Percentiles rank a stretch among this genome's conserved stretches.
Evolutionary conservation across 2,888 invertebrate species (phyloP).

Genomic region (Palloptera scutellata): DNA sequence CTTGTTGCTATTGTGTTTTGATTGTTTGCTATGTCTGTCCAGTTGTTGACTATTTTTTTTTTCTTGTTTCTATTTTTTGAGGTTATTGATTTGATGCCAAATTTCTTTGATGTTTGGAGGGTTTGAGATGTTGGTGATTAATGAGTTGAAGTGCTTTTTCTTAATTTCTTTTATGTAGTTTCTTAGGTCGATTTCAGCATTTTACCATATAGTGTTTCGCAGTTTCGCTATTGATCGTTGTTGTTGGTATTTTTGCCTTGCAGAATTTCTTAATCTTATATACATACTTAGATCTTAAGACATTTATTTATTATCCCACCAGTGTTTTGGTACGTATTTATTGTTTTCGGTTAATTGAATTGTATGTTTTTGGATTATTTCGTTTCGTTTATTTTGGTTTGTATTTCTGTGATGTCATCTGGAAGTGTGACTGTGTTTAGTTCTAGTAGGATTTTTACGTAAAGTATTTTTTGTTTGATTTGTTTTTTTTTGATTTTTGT

Average conservation of each 20-base stretch:
- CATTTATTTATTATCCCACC: not conserved
- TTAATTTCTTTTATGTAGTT: no score
- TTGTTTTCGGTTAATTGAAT: no score
- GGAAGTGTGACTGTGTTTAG: no score
- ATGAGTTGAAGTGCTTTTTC: no score
- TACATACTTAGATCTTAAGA: not conserved
- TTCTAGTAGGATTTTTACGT: not conserved
- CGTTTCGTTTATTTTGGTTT: not conserved
- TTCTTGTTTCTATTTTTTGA: not conserved
- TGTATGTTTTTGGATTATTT: not conserved
- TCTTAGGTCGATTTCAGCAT: not conserved
- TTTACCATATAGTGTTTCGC: not conserved
- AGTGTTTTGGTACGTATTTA: constrained; percentile 9
- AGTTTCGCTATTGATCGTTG: not conserved
- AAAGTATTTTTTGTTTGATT: not conserved
- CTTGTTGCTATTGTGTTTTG: no score
- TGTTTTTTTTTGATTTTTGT: not conserved
- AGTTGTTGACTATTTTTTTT: constrained; percentile 5
- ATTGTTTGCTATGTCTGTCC: not conserved
- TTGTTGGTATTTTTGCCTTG: not conserved
- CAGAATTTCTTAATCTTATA: not conserved
- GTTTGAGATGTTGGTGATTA: no score
- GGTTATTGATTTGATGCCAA: constrained; percentile 1
- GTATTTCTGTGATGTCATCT: no score
- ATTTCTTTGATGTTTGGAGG: no score